phyloP scores from a whole-genome alignment of 2,888 invertebrate genomes.

The Mamestra brassicae region DNA sequence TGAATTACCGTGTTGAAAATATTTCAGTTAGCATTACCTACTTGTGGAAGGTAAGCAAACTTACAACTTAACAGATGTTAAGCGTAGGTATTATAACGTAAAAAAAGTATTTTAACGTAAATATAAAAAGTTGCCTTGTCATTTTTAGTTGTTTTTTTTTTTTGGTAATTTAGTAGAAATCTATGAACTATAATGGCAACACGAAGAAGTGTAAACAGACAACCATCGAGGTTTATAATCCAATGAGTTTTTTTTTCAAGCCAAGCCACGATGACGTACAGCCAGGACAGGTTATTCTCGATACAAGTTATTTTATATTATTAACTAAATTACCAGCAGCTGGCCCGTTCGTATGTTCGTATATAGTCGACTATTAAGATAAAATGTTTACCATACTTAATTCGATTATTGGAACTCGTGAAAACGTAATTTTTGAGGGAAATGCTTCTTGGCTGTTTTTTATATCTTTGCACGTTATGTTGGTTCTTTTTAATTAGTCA shows the following conservation, averaged over 20 bases:
- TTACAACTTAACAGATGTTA: too few relatives aligned
- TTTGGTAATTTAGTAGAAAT: conserved; percentile 14
- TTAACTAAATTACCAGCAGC: conserved; percentile 86
- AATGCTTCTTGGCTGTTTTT: conserved; percentile 50
- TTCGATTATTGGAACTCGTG: conserved; percentile 83
- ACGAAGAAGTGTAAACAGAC: conserved; percentile 57
- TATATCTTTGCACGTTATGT: conserved; percentile 49
- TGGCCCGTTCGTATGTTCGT: conserved; percentile 72
- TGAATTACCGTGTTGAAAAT: neutral
- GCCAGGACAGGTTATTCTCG: conserved; percentile 76
- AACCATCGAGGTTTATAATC: conserved; percentile 51
- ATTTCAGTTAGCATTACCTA: too few relatives aligned
- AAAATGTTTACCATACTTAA: conserved; percentile 86
- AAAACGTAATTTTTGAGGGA: conserved; percentile 65
- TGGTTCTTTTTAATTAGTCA: conserved; percentile 63
- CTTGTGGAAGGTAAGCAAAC: too few relatives aligned
- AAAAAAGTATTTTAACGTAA: too few relatives aligned
- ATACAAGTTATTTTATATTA: conserved; percentile 84
- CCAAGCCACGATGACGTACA: conserved; percentile 64
- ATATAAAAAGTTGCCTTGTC: neutral
- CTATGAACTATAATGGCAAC: conserved; percentile 30
- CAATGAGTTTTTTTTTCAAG: conserved; percentile 56
- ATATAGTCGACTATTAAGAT: conserved; percentile 80
- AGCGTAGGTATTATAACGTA: too few relatives aligned
- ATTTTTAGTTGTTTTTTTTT: neutral